Evolutionary conservation across 2,888 invertebrate species (phyloP).

Genomic region (Sclerodermus sp.): DNA sequence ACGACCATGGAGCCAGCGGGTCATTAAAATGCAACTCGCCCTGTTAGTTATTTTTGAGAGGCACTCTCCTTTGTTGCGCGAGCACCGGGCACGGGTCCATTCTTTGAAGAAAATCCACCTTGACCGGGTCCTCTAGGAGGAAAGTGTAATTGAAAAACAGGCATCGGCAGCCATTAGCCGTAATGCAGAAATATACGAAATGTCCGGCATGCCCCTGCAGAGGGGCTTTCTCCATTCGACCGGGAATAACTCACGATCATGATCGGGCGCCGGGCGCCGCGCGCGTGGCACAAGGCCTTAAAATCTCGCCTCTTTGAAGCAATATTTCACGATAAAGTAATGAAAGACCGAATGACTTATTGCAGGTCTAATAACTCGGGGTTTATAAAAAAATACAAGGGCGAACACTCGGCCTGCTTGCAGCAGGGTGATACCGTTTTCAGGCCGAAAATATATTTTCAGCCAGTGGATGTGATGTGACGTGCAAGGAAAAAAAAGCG

Average conservation of each 20-base stretch:
- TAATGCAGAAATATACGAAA: conserved; percentile 39
- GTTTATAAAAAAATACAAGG: no score
- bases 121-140: not conserved
- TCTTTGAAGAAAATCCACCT: conserved; percentile 4
- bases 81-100: not conserved
- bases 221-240: conserved; percentile 23
- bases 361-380: no score
- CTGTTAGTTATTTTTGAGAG: conserved; percentile 9
- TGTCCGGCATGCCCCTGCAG: conserved; percentile 31
- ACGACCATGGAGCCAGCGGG: not conserved
- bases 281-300: conserved; percentile 4
- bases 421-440: no score
- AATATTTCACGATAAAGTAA: conserved; percentile 23
- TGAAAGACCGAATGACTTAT: conserved; percentile 33
- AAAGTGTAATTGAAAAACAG: conserved; percentile 44
- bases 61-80: not conserved
- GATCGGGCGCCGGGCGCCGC: conserved; percentile 6
- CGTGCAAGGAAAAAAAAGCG: no score
- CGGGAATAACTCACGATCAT: conserved; percentile 32
- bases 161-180: conserved; percentile 35
- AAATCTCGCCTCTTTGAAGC: conserved; percentile 22
- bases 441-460: no score
- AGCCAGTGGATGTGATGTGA: no score
- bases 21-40: conserved; percentile 7
- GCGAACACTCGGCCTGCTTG: no score